Evolutionary conservation across 2,797 vertebrate species (phyloP), one percentile per base, ranked within the genome.

Genomic region (Corythornis leucogaster): DNA sequence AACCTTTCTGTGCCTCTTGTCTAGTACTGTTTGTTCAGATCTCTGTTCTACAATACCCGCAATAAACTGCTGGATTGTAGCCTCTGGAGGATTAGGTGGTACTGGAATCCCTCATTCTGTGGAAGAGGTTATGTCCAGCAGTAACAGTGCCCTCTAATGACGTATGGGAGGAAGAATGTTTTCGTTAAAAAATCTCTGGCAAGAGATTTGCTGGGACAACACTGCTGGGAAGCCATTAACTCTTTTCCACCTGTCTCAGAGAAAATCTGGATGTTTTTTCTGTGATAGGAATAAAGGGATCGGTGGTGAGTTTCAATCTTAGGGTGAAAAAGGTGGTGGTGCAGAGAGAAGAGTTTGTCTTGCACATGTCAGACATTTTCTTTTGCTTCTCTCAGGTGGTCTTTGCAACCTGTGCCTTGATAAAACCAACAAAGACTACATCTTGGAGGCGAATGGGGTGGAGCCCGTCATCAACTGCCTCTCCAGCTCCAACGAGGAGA

Each of bases 401-500:
- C 97, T 99, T 54, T 99, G 99, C 93, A 99, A 99, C 97, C 96
- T 99, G 40, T 99, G 98, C 61, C 96, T 98, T 89, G 99, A 99
- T 93, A 98, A 97, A 40, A 97, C 96, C 43, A 99, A 98, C 95
- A 97, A 98, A 88, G 98, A 98, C 62, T 89, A 98, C 80, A 98
- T 99, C 95, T 95, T 99, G 95, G 98, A 98, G 94, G 98, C 97
- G 4, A 96, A 93, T 0, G 99, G 98, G 7, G 50, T 99, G 70
- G 94, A 97, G 11, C 95, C 98, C 53, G 97, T 99, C n/a, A 98
- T 98, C 55, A 98, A 95, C 80, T 98, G 99, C 93, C 97, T 99
- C 88, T 99, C 99, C 13, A 99, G 98, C 73, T 96, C 93, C 61
- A 97, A 98, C 3, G 99, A 99, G 78, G 99, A 99, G 97, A 99